phyloP scores from a whole-genome alignment of 2,888 invertebrate species.

The Limnephilus auricula region DNA sequence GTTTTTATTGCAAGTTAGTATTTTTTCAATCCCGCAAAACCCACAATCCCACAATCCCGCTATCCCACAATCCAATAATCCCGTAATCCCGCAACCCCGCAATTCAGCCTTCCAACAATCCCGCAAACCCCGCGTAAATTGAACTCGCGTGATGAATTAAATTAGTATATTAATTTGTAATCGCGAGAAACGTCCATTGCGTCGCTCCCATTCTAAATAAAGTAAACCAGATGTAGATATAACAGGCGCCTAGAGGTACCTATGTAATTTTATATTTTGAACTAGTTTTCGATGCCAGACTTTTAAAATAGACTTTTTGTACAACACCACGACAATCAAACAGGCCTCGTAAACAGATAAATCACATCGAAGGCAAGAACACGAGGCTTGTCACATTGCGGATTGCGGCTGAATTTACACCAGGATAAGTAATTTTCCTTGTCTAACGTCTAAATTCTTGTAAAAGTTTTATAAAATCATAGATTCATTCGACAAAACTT shows the following conservation, averaged over 20 bases:
- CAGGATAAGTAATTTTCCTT: no score
- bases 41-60: no score
- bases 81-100: no score
- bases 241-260: neutral
- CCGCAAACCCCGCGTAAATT: no score
- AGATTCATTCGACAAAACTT: no score
- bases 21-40: no score
- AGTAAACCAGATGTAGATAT: neutral
- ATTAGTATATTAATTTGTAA: neutral
- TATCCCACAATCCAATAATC: no score
- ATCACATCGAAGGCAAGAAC: neutral
- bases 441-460: no score
- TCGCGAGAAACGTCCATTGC: neutral
- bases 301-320: neutral
- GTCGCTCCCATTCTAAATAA: neutral
- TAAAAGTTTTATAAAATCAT: no score
- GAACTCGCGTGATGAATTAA: neutral
- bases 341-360: neutral
- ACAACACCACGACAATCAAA: neutral
- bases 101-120: no score
- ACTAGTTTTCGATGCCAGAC: neutral
- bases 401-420: neutral
- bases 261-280: neutral
- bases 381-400: neutral
- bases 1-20: no score